Evolutionary conservation across 1,140 invertebrate species (phyloP).

Genomic region (Panagrolaimus sp.): DNA sequence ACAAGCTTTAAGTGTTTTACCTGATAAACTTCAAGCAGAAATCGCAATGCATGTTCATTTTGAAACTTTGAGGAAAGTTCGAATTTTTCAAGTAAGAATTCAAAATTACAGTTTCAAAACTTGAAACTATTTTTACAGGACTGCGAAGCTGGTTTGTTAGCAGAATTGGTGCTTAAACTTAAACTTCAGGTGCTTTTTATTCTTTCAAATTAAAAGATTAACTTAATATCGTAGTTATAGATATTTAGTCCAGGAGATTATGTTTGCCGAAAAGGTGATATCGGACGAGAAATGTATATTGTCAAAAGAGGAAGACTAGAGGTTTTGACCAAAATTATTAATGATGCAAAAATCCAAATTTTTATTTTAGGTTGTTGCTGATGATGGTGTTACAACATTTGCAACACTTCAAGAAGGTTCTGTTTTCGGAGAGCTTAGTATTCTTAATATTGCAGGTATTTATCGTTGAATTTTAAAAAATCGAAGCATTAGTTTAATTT

Average conservation of each 20-base stretch:
- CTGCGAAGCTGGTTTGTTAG: conserved; percentile 84
- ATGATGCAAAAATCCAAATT: not conserved
- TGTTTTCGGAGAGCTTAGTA: conserved; percentile 58
- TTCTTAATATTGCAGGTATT: conserved; percentile 53
- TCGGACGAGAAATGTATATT: conserved; percentile 94
- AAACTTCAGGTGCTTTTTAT: conserved; percentile 80
- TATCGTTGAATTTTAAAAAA: not conserved
- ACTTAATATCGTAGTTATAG: not conserved
- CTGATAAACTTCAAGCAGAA: conserved; percentile 89
- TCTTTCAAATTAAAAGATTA: not conserved
- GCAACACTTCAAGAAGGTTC: conserved; percentile 53
- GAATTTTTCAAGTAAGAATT: conserved; percentile 63
- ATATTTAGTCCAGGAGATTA: conserved; percentile 75
- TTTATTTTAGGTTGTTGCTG: conserved; percentile 37
- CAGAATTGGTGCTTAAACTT: conserved; percentile 84
- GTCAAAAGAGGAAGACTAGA: conserved; percentile 79
- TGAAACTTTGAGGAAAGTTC: conserved; percentile 83
- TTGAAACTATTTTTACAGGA: conserved; percentile 63
- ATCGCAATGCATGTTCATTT: conserved; percentile 92
- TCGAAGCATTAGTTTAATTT: not conserved
- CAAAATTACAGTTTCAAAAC: not conserved
- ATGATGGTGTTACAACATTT: conserved; percentile 51
- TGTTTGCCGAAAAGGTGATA: conserved; percentile 89
- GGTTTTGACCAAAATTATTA: conserved; percentile 6
- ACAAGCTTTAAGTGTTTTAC: conserved; percentile 67